Evolutionary conservation across 2,113 vertebrate genomes (phyloP).

Genomic region (Pan paniscus): DNA sequence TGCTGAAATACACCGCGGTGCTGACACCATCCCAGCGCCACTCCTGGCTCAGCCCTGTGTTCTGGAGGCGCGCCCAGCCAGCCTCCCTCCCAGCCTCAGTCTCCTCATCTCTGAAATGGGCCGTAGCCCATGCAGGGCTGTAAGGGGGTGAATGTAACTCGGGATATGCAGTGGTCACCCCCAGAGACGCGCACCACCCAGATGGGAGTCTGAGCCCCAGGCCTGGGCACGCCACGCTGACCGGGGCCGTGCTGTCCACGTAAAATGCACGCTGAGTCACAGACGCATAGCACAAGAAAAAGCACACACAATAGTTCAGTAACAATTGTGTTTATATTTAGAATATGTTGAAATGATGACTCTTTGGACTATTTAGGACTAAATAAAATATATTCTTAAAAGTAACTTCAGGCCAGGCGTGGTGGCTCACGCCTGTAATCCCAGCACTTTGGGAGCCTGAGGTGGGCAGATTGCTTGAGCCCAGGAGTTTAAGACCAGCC

Average conservation of each 20-base stretch:
- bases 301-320: accelerated
- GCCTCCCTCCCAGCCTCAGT: not conserved
- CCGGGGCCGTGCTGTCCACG: accelerated
- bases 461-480: no score
- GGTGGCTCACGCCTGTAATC: no score
- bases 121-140: not conserved
- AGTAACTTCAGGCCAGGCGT: no score
- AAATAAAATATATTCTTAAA: not conserved
- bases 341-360: not conserved
- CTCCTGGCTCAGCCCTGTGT: no score
- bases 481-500: no score
- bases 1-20: not conserved
- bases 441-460: no score
- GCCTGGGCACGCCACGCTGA: accelerated
- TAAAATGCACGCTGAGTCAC: accelerated
- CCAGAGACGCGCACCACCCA: accelerated
- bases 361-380: not conserved
- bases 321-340: not conserved
- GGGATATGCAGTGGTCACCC: accelerated
- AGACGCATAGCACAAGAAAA: accelerated
- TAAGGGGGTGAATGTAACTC: not conserved
- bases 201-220: accelerated
- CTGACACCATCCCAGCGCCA: no score
- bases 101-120: not conserved
- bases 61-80: not conserved